Conservation (phyloP, 30 jellyfish, hydroid and myxozoan genomes). For the Clytia hemisphaerica region DNA sequence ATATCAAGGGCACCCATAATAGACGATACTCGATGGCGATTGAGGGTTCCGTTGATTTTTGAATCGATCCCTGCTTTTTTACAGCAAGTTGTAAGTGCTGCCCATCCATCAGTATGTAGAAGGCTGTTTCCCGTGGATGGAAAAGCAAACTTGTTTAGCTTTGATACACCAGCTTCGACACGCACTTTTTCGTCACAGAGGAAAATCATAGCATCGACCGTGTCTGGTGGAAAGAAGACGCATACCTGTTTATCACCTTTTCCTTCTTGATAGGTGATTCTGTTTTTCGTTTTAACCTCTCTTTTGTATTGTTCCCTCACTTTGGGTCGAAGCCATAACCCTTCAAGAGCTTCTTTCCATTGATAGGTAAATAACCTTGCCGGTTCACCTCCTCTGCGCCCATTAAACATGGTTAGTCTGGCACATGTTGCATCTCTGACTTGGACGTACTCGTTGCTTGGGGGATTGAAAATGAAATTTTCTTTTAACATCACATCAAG, state of each 20-base stretch:
- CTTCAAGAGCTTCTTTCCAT: constrained; percentile 38
- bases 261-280: constrained; percentile 34
- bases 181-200: not conserved
- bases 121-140: not conserved
- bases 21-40: constrained; percentile 11
- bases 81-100: not conserved
- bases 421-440: constrained; percentile 15
- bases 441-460: too few relatives aligned
- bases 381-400: constrained; percentile 7
- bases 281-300: constrained; percentile 10
- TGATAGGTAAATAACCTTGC: constrained; percentile 8
- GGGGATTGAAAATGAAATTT: too few relatives aligned
- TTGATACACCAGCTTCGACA: not conserved
- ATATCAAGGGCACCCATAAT: not conserved
- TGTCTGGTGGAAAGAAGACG: constrained; percentile 25
- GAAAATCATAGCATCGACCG: not conserved
- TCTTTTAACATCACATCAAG: too few relatives aligned
- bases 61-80: not conserved
- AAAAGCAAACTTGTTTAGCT: not conserved
- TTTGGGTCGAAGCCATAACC: constrained; percentile 26
- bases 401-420: constrained; percentile 1
- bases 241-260: constrained; percentile 31
- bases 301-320: constrained; percentile 1
- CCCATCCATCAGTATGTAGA: not conserved
- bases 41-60: constrained; percentile 1